Base-by-base conservation (phyloP, 2,113 vertebrate species). In the Gorilla gorilla region DNA sequence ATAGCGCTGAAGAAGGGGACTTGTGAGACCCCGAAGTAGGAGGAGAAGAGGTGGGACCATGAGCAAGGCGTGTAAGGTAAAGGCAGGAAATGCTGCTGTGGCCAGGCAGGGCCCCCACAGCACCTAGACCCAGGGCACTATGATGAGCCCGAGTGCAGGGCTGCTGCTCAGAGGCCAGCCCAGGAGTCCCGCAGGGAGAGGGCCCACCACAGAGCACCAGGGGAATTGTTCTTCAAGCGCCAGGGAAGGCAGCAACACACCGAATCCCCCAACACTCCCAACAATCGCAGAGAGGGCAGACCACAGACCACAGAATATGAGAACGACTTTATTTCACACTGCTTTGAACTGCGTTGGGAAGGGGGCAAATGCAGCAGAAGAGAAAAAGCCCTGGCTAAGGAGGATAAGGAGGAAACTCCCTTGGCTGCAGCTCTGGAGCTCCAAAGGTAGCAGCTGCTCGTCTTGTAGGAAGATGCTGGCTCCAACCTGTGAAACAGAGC, bases 241-340 rank as follows among this genome's bases (percentile, higher is more conserved):
- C 79, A 22, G 35, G 11, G 85, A 8, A 11, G 1, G 2, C 35
- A 75, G 7, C 2, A 23, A 27, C 3, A 20, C 38, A 7, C 43
- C 1, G 22, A 4, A 14, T 45, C 7, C 1, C 11, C 35, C 61
- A 64, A 13, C 61, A 30, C 61, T 64, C 61, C 61, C 61, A 64
- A 64, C 27, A 64, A 2, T 64, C 5, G 5, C 61, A 64, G 20
- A 97, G 2, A 84, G 10, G 18, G 2, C 80, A 75, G 66, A 96
- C 6, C 25, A 92, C 85, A 75, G 66, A 96, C 8, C 25, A 92
- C 23, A 50, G 68, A 80, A 18, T 8, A 66, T 25, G 27, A 90
- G 38, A 93, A 18, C 2, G 6, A 50, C 68, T 96, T 97, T 94
- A 96, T 92, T 17, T 27, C 59, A 72, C 66, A 57, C 10, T 38